Base-by-base conservation (phyloP, 2,113 vertebrate species). In the Pomatostomus ruficeps region DNA sequence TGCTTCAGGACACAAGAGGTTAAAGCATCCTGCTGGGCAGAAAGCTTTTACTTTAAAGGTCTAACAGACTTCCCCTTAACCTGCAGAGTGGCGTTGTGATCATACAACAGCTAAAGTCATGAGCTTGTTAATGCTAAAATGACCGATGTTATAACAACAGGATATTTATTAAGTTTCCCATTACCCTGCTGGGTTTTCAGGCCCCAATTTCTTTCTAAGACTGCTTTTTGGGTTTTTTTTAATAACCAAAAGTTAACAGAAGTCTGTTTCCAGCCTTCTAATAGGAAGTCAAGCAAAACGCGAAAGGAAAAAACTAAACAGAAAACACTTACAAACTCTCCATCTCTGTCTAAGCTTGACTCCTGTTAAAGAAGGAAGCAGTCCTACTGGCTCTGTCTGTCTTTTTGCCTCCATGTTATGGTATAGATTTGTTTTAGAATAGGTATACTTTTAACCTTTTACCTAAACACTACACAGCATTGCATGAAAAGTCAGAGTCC, bases 121-220 rank as follows among this genome's bases (percentile, higher is more conserved):
- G 88, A 91, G 92, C 55, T 75, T 65, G 76, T 93, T 91, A 91
- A 91, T 86, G 54, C 66, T 88, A 36, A 63, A 83, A 77, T 82
- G 62, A 90, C 72, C 74, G 93, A 84, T 76, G 75, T 79, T 85
- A 80, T 71, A 96, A 96, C 93, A 93, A 96, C 95, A 71, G 49
- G 38, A 68, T 84, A 94, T 97, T 97, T 95, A 93, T 81, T 91
- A 95, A 92, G 89, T 58, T 42, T 94, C 87, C 62, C 54, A 79
- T 72, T 78, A 55, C 42, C 89, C 94, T 91, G 43, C 82, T 76
- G 91, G 22, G 71, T 90, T 88, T 81, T 94, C 82, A 67, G 49
- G 68, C 36, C 62, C 28, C 11, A 20, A 48, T 72, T 91, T 83
- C 77, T 96, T 87, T 84, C 91, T 67, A 76, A 71, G 82, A 81